These are phyloP conservation scores for Odontophorus gujanensis DNA, from an alignment of 2,113 vertebrate genomes.

Conservation along the genomic window DNA sequence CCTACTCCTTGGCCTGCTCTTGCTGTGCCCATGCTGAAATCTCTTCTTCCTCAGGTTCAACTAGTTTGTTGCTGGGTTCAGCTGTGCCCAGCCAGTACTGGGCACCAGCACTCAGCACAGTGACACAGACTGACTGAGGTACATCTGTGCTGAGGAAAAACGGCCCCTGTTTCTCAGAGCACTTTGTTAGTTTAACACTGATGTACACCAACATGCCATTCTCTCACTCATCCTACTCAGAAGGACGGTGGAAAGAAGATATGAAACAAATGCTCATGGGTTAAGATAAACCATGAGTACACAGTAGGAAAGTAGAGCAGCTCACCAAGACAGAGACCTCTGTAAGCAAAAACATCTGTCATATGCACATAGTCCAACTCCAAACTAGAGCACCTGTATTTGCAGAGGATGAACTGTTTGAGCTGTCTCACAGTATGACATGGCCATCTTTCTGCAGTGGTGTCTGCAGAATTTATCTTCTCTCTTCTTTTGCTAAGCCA, in stretches of 20 bases:
- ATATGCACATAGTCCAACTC: accelerated
- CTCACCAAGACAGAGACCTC: neutral
- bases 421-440: neutral
- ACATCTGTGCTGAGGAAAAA: neutral
- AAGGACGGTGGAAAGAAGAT: too few species aligned
- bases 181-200: too few species aligned
- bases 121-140: neutral
- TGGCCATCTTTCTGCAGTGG: neutral
- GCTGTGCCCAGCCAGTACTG: accelerated
- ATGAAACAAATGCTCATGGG: neutral
- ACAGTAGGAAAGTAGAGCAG: neutral
- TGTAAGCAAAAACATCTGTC: accelerated
- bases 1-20: neutral
- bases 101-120: accelerated
- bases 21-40: too few species aligned
- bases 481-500: neutral
- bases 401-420: neutral
- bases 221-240: too few species aligned
- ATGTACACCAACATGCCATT: too few species aligned
- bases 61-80: too few species aligned
- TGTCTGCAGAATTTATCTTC: neutral
- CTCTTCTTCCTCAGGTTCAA: too few species aligned
- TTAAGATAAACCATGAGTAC: neutral
- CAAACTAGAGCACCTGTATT: neutral
- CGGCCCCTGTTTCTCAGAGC: accelerated